Percentiles rank a stretch among this genome's conserved stretches.
These are phyloP conservation scores for Polydesmus complanatus DNA, from an alignment of 2,888 invertebrate genomes.

Conservation along the genomic window DNA sequence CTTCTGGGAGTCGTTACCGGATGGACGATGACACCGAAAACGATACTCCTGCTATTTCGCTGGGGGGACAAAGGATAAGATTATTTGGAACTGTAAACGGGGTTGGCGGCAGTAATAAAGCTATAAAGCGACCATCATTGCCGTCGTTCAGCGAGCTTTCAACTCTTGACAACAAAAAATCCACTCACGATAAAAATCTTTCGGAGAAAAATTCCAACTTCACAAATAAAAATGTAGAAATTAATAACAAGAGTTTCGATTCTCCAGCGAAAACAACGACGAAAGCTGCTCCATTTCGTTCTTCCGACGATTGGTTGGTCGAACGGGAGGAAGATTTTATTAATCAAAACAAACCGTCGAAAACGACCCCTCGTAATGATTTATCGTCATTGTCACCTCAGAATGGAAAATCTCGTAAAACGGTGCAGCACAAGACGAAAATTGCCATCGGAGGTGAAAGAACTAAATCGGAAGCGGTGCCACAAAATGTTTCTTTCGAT, in stretches of 20 bases:
- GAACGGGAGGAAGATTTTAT: neutral
- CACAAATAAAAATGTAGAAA: no score
- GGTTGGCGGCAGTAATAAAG: neutral
- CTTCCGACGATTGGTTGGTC: neutral
- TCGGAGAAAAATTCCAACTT: neutral
- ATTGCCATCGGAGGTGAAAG: slow-evolving; percentile 3
- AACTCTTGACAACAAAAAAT: neutral
- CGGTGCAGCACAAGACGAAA: slow-evolving; percentile 1
- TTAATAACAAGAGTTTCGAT: neutral
- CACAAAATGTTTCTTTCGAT: neutral
- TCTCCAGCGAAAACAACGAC: neutral
- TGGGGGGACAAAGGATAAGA: slow-evolving; percentile 13
- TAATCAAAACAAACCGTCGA: neutral
- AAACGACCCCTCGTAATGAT: no score
- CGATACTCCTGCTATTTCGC: slow-evolving; percentile 7
- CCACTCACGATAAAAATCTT: neutral
- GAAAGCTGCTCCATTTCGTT: neutral
- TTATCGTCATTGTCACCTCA: neutral
- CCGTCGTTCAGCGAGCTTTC: neutral
- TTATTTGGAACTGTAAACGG: slow-evolving; percentile 13
- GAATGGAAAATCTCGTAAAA: neutral
- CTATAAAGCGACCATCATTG: neutral
- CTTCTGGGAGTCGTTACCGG: neutral
- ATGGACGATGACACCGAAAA: slow-evolving; percentile 4
- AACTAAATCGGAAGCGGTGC: neutral